Evolutionary conservation across 2,113 vertebrate genomes (phyloP).

Genomic region (Apteryx mantelli): DNA sequence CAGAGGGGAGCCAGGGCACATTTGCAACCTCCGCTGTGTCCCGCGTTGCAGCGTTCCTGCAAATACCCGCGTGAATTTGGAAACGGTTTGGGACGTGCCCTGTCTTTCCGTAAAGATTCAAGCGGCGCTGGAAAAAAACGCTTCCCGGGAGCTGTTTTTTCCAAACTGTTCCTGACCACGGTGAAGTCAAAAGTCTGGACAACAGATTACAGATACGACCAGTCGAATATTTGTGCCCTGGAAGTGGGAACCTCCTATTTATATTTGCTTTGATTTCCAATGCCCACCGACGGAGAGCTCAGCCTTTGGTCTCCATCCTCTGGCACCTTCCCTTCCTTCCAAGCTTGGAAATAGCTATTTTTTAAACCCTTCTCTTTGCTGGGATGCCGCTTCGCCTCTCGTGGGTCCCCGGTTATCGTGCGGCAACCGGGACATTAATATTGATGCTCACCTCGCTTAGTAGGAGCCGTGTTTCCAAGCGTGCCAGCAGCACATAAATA

Average conservation of each 20-base stretch:
- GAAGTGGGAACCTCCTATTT: background rate
- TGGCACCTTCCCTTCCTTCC: background rate
- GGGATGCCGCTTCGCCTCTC: constrained; percentile 7
- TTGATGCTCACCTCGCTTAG: constrained; percentile 65
- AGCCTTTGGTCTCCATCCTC: background rate
- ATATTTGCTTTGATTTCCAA: background rate
- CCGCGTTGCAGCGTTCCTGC: accelerated
- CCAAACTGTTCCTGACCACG: background rate
- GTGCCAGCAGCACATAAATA: constrained; percentile 68
- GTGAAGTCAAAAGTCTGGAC: background rate
- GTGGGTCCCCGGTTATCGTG: background rate
- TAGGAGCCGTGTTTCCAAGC: constrained; percentile 48
- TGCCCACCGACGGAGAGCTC: background rate
- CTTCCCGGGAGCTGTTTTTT: background rate
- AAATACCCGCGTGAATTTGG: background rate
- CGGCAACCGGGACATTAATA: constrained; percentile 71
- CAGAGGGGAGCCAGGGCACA: accelerated
- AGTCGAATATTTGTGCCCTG: background rate
- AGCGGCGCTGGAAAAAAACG: background rate
- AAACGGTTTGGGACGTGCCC: background rate
- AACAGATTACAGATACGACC: accelerated
- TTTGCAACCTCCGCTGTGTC: accelerated
- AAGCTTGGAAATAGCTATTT: background rate
- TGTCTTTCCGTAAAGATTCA: accelerated
- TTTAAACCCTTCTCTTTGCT: background rate